A percentile compares a stretch with the other conserved stretches of the same genome.
Conservation (phyloP, 1,140 invertebrate genomes). For the Drosophila carrolli region DNA sequence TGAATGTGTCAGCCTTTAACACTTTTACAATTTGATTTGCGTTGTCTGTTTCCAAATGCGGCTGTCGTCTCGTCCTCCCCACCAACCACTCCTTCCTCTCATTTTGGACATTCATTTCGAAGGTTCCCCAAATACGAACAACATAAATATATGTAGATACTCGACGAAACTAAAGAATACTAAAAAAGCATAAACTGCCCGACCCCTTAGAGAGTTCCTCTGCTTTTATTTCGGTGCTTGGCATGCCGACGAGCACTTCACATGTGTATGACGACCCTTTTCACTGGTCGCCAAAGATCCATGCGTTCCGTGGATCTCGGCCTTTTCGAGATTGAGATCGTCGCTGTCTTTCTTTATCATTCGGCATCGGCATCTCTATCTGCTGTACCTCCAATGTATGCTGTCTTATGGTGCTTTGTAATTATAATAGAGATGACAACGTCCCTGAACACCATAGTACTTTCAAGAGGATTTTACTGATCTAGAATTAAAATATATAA, state of each 20-base stretch:
- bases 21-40: slow-evolving; percentile 64
- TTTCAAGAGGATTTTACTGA: slow-evolving; percentile 1
- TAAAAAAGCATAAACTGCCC: slow-evolving; percentile 42
- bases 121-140: slow-evolving; percentile 36
- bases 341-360: slow-evolving; percentile 53
- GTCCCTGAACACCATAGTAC: background rate
- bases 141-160: slow-evolving; percentile 35
- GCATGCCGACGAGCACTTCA: slow-evolving; percentile 25
- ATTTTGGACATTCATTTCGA: slow-evolving; percentile 41
- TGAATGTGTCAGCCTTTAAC: slow-evolving; percentile 61
- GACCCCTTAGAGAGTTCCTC: slow-evolving; percentile 18
- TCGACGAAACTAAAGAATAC: slow-evolving; percentile 45
- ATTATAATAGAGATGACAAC: slow-evolving; percentile 26
- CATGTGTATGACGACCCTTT: slow-evolving; percentile 33
- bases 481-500: background rate
- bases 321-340: slow-evolving; percentile 40
- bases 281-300: slow-evolving; percentile 21
- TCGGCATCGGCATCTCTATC: slow-evolving; percentile 56
- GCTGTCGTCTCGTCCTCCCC: slow-evolving; percentile 33
- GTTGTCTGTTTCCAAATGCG: slow-evolving; percentile 42
- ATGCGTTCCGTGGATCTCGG: slow-evolving; percentile 5
- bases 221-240: slow-evolving; percentile 28
- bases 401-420: slow-evolving; percentile 6
- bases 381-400: slow-evolving; percentile 7
- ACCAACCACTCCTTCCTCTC: slow-evolving; percentile 4